These are phyloP conservation scores for Tympanoctomys barrerae DNA, from an alignment of 2,797 vertebrate species.

Conservation along the genomic window DNA sequence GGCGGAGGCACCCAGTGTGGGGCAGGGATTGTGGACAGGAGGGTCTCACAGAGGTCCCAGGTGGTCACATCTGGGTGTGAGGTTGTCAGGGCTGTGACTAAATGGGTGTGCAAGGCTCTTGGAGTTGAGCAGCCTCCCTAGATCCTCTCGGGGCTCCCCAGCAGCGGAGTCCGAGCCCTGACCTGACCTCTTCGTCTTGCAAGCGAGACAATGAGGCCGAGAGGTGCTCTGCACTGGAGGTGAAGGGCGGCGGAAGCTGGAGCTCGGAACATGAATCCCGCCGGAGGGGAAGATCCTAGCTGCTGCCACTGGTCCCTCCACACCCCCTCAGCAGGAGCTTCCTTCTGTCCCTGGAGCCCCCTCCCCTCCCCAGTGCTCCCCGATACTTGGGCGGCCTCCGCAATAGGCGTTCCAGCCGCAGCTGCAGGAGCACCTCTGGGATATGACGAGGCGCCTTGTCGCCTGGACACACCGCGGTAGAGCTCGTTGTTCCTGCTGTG, in stretches of 20 bases:
- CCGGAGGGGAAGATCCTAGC: background rate
- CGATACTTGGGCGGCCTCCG: background rate
- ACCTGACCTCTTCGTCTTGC: background rate
- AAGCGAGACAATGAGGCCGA: background rate
- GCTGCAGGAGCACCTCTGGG: background rate
- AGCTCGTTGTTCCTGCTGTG: background rate
- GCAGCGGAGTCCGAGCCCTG: background rate
- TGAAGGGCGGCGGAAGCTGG: background rate
- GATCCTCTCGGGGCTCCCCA: background rate
- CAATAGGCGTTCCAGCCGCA: background rate
- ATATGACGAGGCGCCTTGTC: background rate
- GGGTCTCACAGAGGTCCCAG: background rate
- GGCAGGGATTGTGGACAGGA: background rate
- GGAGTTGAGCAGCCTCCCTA: background rate
- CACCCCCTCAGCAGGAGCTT: background rate
- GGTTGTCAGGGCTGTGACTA: background rate
- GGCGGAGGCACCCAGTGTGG: background rate
- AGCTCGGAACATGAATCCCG: background rate
- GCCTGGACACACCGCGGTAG: background rate
- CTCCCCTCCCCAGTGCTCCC: no score
- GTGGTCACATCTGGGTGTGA: background rate
- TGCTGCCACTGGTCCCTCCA: background rate
- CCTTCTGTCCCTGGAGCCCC: background rate
- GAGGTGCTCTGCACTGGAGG: background rate
- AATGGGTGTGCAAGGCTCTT: background rate